phyloP scores from a whole-genome alignment of 2,797 vertebrate genomes.

The Gorsachius magnificus region DNA sequence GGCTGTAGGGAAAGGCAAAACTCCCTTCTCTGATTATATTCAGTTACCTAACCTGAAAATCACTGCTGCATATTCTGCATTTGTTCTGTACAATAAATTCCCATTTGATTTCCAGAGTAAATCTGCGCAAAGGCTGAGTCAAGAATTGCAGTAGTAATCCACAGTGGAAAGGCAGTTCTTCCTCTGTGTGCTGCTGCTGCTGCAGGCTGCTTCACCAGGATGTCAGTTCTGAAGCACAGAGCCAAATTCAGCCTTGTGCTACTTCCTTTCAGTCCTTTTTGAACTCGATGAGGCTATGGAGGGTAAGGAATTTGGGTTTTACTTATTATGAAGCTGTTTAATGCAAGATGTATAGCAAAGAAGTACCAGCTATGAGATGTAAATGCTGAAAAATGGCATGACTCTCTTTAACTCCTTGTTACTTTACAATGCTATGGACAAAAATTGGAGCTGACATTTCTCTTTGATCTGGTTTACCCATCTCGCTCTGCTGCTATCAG shows the following conservation, averaged over 20 bases:
- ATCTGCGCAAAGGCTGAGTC: slow-evolving; percentile 6
- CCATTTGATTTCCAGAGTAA: slow-evolving; percentile 17
- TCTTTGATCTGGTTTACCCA: slow-evolving; percentile 68
- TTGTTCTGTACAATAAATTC: slow-evolving; percentile 1
- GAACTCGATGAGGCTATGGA: not conserved
- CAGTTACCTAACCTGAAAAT: slow-evolving; percentile 25
- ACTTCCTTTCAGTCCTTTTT: not conserved
- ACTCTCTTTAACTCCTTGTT: slow-evolving; percentile 50
- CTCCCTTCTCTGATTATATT: not conserved
- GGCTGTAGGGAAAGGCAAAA: not conserved
- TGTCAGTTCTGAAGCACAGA: slow-evolving; percentile 33
- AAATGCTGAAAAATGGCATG: slow-evolving; percentile 50
- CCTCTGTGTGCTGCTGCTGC: not conserved
- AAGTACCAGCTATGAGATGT: slow-evolving; percentile 25
- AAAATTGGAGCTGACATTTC: slow-evolving; percentile 61
- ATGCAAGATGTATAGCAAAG: not conserved
- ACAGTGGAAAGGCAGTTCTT: slow-evolving; percentile 9
- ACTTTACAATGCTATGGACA: slow-evolving; percentile 38
- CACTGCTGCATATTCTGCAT: not conserved
- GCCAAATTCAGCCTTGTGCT: not conserved
- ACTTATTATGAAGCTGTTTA: slow-evolving; percentile 1
- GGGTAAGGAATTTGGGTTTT: slow-evolving; percentile 16
- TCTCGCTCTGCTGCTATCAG: slow-evolving; percentile 46
- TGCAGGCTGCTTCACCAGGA: slow-evolving; percentile 1
- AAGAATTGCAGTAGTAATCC: slow-evolving; percentile 17